These are phyloP conservation scores for Andrena flavipes DNA, from an alignment of 2,888 invertebrate genomes.

Conservation along the genomic window DNA sequence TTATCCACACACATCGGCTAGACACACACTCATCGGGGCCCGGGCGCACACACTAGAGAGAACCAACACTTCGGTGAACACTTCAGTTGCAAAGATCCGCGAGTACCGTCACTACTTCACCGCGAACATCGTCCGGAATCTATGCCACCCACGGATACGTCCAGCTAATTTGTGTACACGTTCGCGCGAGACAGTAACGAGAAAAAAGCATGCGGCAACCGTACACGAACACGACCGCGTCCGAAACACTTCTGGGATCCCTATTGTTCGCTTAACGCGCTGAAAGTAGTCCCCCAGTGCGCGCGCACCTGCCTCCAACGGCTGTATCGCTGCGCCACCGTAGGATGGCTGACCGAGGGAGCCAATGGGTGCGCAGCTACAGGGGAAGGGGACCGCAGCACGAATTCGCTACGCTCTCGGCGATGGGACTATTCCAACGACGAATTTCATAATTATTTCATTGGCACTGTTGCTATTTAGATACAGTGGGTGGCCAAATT, in stretches of 20 bases:
- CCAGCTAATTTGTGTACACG: slow-evolving; percentile 72
- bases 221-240: slow-evolving; percentile 83
- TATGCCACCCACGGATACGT: slow-evolving; percentile 60
- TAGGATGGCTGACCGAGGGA: slow-evolving; percentile 72
- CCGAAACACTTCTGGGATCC: slow-evolving; percentile 83
- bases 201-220: slow-evolving; percentile 77
- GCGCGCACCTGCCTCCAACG: slow-evolving; percentile 81
- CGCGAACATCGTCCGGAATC: slow-evolving; percentile 73
- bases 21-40: slow-evolving; percentile 82
- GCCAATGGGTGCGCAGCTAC: slow-evolving; percentile 69
- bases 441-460: not conserved
- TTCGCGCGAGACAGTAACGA: slow-evolving; percentile 69
- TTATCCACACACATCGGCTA: slow-evolving; percentile 77
- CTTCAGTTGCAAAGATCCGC: slow-evolving; percentile 57
- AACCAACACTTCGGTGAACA: slow-evolving; percentile 67
- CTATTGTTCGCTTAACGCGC: slow-evolving; percentile 85
- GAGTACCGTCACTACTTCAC: slow-evolving; percentile 72
- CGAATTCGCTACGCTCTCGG: not conserved
- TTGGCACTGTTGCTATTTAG: too few species aligned
- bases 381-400: slow-evolving; percentile 56
- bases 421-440: not conserved
- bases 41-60: slow-evolving; percentile 79
- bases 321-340: slow-evolving; percentile 75
- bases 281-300: slow-evolving; percentile 84
- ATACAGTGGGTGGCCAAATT: too few species aligned